Conservation (phyloP, 2,113 vertebrate genomes). For the Gavia stellata region DNA sequence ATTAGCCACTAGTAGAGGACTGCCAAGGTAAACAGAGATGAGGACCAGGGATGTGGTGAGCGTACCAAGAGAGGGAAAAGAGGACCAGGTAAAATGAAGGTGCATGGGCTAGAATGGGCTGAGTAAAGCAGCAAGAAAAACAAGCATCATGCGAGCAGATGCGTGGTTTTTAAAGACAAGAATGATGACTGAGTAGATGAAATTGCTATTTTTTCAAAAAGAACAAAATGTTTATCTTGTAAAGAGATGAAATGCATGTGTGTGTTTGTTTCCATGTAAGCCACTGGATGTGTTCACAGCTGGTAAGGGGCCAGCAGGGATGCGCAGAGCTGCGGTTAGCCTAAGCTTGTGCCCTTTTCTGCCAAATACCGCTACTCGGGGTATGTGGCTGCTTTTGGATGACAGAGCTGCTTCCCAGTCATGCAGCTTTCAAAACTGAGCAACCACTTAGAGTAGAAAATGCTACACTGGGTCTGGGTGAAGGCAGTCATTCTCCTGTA, state of each 20-base stretch:
- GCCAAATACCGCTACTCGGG: accelerated
- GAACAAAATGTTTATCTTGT: background rate
- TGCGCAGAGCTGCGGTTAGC: accelerated
- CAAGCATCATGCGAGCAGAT: background rate
- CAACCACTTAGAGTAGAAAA: background rate
- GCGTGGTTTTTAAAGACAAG: background rate
- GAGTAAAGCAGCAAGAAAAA: background rate
- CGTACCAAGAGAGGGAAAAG: background rate
- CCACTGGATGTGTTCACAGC: background rate
- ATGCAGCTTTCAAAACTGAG: background rate
- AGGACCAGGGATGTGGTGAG: background rate
- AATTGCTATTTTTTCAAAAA: background rate
- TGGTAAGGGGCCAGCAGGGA: background rate
- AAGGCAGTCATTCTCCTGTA: accelerated
- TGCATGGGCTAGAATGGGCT: background rate
- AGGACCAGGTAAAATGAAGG: background rate
- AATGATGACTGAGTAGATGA: background rate
- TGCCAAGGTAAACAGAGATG: background rate
- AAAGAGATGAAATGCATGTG: background rate
- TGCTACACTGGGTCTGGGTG: background rate
- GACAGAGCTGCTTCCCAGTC: background rate
- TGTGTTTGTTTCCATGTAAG: background rate
- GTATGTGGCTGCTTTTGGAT: background rate
- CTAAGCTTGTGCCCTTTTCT: background rate
- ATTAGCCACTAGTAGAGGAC: background rate